Base-by-base conservation (phyloP, 2,113 vertebrate species). In the Camelus dromedarius region DNA sequence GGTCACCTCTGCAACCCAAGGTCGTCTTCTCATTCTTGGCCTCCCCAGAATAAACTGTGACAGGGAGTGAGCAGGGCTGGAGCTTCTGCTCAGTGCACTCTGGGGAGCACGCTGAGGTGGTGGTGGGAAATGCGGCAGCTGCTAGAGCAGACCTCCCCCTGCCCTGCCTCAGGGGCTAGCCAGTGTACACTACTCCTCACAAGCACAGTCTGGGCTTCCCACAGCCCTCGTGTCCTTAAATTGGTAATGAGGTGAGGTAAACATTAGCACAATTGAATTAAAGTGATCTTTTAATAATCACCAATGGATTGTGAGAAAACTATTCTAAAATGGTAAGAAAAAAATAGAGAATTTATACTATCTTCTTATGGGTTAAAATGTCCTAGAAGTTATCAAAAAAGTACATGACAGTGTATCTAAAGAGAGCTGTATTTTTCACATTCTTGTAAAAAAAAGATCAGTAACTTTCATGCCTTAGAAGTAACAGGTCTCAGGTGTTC, bases 401-500 rank as follows among this genome's bases (percentile, higher is more conserved):
- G 66, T 88, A 22, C 64, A 96, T 91, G 72, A 87, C 10, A 93
- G n/a, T 58, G 58, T 9, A 32, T 11, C 8, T 72, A 97, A 77
- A 22, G 22, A 95, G 95, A 95, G 20, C 1, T 42, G 22, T 70
- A 48, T 97, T 97, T 96, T 96, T 96, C 85, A 35, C 35, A 46
- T 52, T 94, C n/a, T 96, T 95, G 58, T 30, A 94, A 77, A 64
- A 38, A 96, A 62, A 1, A 97, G 5, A 20, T 42, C 90, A 93
- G 95, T 96, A 93, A 28, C 14, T 98, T 97, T 97, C 50, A 77
- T 90, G 86, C 92, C 90, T 67, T 79, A 95, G 64, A 28, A 96
- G 93, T 97, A 97, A 92, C 85, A 79, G 11, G 72, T 95, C 90
- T 97, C 96, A 97, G 97, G 77, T 97, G 69, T 96, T 97, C 95